Evolutionary conservation across 2,888 invertebrate species (phyloP), one percentile per base, ranked within the genome.

Genomic region (Agonopterix alstromeriana): DNA sequence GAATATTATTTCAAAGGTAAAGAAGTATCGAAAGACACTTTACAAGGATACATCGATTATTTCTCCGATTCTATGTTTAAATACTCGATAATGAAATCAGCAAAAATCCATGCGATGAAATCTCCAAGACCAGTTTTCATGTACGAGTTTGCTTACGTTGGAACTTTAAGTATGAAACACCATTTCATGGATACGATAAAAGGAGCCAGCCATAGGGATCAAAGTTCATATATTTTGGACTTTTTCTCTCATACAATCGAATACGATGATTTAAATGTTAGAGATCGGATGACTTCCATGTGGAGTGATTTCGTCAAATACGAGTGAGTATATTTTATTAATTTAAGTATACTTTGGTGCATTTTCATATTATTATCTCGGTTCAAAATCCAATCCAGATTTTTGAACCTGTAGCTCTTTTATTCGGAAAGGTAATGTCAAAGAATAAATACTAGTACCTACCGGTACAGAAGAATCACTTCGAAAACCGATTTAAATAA

Each of bases 21-120:
- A 55, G 62, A 76, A 42, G 54, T 86, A 0, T 65, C 71, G 8
- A 53, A 58, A 9, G 69, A 80, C 9, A 71, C 64, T 10, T 46
- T 80, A 3, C 70, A 73, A 55, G 70, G 58, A 8, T 88, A 77
- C 38, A 58, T 87, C 2, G 76, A 87, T 53, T 88, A 84, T 52
- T 85, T 83, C 46, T 84, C 85, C 1, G 88, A 86, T 54, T 61
- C 77, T 1, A 85, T 87, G 86, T 86, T 86, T 46, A 86, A 80
- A 48, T 82, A 84, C 50, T 62, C 68, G 1, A 78, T 86, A 42
- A 60, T 86, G 53, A 82, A 76, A 50, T 85, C 87, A 5, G 73
- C 77, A 0, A 79, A 75, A 57, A n/a, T 79, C 0, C 81, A 83
- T 48, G 65, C 80, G 1, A 49, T 53, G 0, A 58, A 61, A 40